Base-by-base conservation (phyloP, 2,113 vertebrate genomes). In the Aphyosemion australe region DNA sequence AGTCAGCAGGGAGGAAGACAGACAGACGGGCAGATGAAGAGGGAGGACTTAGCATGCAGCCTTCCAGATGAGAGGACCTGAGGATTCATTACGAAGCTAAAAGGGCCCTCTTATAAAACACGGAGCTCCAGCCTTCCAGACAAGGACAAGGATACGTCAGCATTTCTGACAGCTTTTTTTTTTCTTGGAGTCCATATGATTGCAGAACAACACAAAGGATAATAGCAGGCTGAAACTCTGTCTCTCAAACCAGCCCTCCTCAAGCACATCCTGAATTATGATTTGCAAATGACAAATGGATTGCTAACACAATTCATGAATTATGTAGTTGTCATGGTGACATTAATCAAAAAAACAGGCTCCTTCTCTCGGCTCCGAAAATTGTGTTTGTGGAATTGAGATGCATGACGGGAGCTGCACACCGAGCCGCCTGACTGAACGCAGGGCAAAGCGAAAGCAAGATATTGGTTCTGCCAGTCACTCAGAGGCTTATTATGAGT, bases 311-410 rank as follows among this genome's bases (percentile, higher is more conserved):
- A 89, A 90, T 88, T 90, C 91, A 91, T 91, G 89, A 91, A 91
- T 92, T 92, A 91, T 91, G 89, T 86, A 91, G 90, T 91, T 90
- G 89, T 92, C 91, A 91, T 84, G 84, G 87, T 61, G 88, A 91
- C 87, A 89, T 92, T 91, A 85, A 92, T 92, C 88, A 91, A 88
- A 89, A 89, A 87, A 79, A 58, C 72, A 72, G 84, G 55, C 55
- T 72, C 66, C 76, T 72, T 83, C 84, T 81, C 83, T 84, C 60
- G n/a, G 76, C 63, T 70, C 53, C 21, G 65, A 89, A 84, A 82
- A 90, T 83, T 90, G 84, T 89, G 89, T 92, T 90, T 88, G 88
- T 85, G 84, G 85, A 88, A 90, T 90, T 91, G 83, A 89, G 88
- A 91, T 91, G 91, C 85, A 85, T 77, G 76, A 78, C 62, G 65